phyloP scores from a whole-genome alignment of 2,797 vertebrate genomes.

The Cynopterus sphinx region DNA sequence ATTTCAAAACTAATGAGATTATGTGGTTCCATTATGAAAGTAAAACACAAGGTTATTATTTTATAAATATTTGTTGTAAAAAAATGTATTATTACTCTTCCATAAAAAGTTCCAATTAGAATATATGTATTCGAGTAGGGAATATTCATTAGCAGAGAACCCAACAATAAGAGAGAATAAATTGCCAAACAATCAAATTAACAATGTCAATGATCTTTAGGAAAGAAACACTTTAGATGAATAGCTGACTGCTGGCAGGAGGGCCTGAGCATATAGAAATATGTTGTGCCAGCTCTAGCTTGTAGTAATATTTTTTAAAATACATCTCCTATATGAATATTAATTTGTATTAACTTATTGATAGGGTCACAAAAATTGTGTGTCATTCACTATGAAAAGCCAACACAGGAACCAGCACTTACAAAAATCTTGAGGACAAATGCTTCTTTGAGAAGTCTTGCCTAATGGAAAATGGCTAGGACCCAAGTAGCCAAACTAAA shows the following conservation, averaged over 20 bases:
- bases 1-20: constrained; percentile 32
- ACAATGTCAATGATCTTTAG: constrained; percentile 30
- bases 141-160: constrained; percentile 59
- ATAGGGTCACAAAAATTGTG: neutral
- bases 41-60: constrained; percentile 48
- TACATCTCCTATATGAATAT: neutral
- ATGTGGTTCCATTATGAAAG: neutral
- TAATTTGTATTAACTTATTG: neutral
- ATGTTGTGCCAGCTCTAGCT: neutral
- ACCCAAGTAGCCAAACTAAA: neutral
- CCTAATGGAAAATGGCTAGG: neutral
- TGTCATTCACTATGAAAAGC: neutral
- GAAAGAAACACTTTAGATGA: constrained; percentile 54
- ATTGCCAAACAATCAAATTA: constrained; percentile 60
- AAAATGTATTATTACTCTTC: constrained; percentile 4
- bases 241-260: neutral
- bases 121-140: constrained; percentile 48
- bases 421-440: neutral
- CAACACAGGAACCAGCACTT: neutral
- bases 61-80: constrained; percentile 49
- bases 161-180: constrained; percentile 35
- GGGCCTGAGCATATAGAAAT: neutral
- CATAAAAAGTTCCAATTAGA: constrained; percentile 51
- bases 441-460: neutral
- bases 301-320: neutral